These are phyloP conservation scores for Chinchilla lanigera DNA, from an alignment of 2,113 vertebrate genomes.

Conservation along the genomic window DNA sequence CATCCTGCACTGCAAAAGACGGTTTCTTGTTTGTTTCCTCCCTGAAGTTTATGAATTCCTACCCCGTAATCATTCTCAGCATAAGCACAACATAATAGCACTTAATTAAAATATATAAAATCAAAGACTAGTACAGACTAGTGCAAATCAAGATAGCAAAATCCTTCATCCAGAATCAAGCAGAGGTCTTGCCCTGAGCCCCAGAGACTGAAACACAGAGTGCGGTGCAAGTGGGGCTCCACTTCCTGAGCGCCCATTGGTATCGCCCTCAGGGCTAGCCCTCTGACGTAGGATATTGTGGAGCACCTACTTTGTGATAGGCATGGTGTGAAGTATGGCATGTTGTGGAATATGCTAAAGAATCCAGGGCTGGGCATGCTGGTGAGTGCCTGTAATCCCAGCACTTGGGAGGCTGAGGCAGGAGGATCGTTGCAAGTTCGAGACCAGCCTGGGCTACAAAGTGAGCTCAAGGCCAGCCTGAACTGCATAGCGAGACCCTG, in stretches of 20 bases:
- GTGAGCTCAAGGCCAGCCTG: too few species aligned
- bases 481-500: too few species aligned
- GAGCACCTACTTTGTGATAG: background rate
- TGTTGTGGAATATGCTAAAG: background rate
- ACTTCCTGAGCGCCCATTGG: background rate
- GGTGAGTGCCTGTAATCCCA: too few species aligned
- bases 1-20: too few species aligned
- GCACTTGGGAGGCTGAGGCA: too few species aligned
- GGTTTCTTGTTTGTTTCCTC: background rate
- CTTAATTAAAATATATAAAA: slow-evolving; percentile 56
- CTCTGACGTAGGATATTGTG: background rate
- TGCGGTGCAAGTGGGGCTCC: background rate
- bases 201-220: background rate
- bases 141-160: background rate
- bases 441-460: too few species aligned
- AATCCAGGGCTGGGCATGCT: too few species aligned
- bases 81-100: slow-evolving; percentile 37
- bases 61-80: background rate
- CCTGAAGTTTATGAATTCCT: slow-evolving; percentile 40
- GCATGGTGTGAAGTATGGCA: background rate
- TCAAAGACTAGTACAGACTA: background rate
- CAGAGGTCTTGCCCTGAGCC: background rate
- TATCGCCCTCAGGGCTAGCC: background rate
- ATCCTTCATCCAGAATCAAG: background rate
- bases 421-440: too few species aligned